Percentiles rank a stretch among this genome's conserved stretches.
Conservation (phyloP, 2,113 vertebrate genomes). For the Leucopternis melanops region DNA sequence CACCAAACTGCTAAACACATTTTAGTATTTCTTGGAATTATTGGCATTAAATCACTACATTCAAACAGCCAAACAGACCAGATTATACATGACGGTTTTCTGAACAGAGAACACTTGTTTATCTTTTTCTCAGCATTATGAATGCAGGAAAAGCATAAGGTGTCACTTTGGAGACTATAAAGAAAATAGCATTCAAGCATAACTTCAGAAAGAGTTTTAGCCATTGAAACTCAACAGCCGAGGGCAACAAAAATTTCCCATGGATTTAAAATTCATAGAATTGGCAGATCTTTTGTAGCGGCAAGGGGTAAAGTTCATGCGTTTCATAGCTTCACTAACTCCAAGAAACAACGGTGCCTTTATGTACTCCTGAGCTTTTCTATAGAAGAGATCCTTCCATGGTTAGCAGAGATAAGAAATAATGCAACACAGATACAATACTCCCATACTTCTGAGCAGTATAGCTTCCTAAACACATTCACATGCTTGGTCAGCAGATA, state of each 20-base stretch:
- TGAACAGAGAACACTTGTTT: conserved; percentile 11
- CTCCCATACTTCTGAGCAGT: background rate
- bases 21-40: conserved; percentile 12
- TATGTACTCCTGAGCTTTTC: conserved; percentile 45
- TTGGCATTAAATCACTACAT: conserved; percentile 21
- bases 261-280: conserved; percentile 62
- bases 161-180: conserved; percentile 42
- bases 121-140: conserved; percentile 31
- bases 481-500: background rate
- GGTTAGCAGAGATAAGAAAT: conserved; percentile 52
- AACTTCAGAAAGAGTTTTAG: conserved; percentile 59
- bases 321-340: conserved; percentile 46
- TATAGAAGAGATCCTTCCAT: conserved; percentile 18
- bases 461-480: background rate
- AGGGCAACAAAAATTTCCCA: conserved; percentile 62
- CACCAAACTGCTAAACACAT: background rate
- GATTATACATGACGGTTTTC: background rate
- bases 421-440: conserved; percentile 1
- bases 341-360: conserved; percentile 60
- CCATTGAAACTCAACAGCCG: conserved; percentile 42
- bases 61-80: background rate
- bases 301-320: conserved; percentile 53
- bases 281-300: conserved; percentile 58
- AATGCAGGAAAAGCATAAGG: conserved; percentile 48
- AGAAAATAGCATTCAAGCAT: conserved; percentile 36